Conservation (phyloP, 2,113 vertebrate species). For the Bubalus kerabau region DNA sequence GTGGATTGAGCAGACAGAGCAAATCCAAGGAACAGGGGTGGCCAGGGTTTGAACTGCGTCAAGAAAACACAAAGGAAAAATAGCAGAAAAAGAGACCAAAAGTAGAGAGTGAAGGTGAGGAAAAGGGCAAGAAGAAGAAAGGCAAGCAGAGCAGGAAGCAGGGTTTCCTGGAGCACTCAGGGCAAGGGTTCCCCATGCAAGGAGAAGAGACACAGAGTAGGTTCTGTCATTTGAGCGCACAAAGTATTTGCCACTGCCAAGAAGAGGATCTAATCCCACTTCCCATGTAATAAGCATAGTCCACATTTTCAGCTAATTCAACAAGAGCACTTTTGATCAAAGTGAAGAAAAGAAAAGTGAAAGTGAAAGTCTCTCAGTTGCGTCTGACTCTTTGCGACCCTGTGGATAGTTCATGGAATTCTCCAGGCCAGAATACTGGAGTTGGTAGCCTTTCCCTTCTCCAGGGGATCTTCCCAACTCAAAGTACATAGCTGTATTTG, state of each 20-base stretch:
- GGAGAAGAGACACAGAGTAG: not conserved
- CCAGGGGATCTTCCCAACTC: not conserved
- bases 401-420: not conserved
- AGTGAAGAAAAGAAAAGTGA: not conserved
- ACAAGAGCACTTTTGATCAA: not conserved
- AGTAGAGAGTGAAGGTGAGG: not conserved
- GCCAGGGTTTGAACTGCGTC: not conserved
- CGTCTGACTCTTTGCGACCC: not conserved
- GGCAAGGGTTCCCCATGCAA: fast-evolving
- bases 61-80: not conserved
- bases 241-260: not conserved
- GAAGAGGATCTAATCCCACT: constrained; percentile 3
- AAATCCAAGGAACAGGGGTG: not conserved
- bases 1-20: not conserved
- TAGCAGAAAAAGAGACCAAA: not conserved
- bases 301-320: constrained; percentile 4
- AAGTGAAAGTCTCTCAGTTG: not conserved
- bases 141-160: not conserved
- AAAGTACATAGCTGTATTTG: not conserved
- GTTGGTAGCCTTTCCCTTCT: not conserved
- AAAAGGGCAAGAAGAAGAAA: not conserved
- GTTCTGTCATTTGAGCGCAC: not conserved
- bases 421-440: not conserved
- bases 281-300: not conserved
- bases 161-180: fast-evolving